Base-by-base conservation (phyloP, 1,140 invertebrate genomes). In the Lerema accius region DNA sequence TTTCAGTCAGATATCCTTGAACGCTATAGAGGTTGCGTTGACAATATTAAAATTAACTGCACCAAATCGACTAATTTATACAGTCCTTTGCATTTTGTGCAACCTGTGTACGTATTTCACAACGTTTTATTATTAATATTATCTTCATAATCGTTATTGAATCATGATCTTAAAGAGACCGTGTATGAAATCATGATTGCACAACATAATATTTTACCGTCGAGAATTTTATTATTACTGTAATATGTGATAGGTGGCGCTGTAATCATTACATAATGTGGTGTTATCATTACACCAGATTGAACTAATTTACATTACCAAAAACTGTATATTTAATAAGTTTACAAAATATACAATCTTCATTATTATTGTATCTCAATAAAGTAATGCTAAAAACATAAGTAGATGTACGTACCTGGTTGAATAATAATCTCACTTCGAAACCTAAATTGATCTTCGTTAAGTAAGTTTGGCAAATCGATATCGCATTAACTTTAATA, bases 401-500 rank as follows among this genome's bases (percentile, higher is more conserved):
- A 16, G 13, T 50, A 17, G 15, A 42, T 14, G 13, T 15, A 42
- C 6, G n/a, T n/a, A n/a, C n/a, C n/a, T n/a, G n/a, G n/a, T n/a
- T n/a, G n/a, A 0, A 19, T 4, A 43, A 19, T 43, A 55, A 55
- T 28, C 16, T 39, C 28, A 28, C 5, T 0, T 55, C 16, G 15
- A 15, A 13, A 39, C 26, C 4, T 55, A 23, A 45, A 58, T 58
- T 17, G 14, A 28, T 45, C 53, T 32, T n/a, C 1, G 11, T 56
- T 23, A 49, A 23, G 10, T 23, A 49, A 23, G 10, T 6, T 23
- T 28, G 28, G 26, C 40, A 56, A 43, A 56, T 56, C 14, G 53
- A 56, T 56, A 56, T 56, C 17, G 14, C 53, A 58, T 58, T 58
- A 58, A 46, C 15, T 58, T 58, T 45, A 58, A 58, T 58, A 58